Evolutionary conservation across 2,113 vertebrate genomes (phyloP).

Genomic region (Pseudolaguvia tuberculata): DNA sequence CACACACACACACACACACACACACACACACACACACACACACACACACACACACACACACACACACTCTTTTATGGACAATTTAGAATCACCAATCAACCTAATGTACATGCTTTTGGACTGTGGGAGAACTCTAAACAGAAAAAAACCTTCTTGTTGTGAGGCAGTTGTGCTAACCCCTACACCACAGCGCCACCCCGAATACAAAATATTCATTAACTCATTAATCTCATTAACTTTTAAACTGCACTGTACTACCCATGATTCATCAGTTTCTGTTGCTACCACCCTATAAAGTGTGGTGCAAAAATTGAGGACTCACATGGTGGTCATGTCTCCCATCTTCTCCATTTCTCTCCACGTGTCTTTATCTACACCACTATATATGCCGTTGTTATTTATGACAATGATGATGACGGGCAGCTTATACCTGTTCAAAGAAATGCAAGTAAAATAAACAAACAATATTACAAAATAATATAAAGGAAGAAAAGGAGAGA

Average conservation of each 20-base stretch:
- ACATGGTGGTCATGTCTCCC: conserved; percentile 75
- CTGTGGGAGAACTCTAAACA: too few species aligned
- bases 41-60: too few species aligned
- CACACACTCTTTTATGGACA: too few species aligned
- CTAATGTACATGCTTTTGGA: too few species aligned
- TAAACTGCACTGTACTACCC: neutral
- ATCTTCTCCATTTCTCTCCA: conserved; percentile 79
- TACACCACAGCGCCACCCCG: too few species aligned
- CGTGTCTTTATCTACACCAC: conserved; percentile 75
- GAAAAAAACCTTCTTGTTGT: too few species aligned
- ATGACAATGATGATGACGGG: conserved; percentile 85
- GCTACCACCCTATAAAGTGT: too few species aligned
- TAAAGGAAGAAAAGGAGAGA: neutral
- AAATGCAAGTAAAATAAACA: neutral
- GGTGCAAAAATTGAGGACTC: conserved; percentile 50
- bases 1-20: too few species aligned
- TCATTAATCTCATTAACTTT: neutral
- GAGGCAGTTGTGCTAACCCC: too few species aligned
- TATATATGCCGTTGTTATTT: conserved; percentile 97
- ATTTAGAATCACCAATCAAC: too few species aligned
- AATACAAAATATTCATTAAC: neutral
- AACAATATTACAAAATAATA: neutral
- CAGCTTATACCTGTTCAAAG: conserved; percentile 77
- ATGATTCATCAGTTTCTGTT: neutral
- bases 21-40: too few species aligned